These are phyloP conservation scores for Pycnomerus fuliginosus DNA, from an alignment of 2,888 invertebrate species.

Conservation along the genomic window DNA sequence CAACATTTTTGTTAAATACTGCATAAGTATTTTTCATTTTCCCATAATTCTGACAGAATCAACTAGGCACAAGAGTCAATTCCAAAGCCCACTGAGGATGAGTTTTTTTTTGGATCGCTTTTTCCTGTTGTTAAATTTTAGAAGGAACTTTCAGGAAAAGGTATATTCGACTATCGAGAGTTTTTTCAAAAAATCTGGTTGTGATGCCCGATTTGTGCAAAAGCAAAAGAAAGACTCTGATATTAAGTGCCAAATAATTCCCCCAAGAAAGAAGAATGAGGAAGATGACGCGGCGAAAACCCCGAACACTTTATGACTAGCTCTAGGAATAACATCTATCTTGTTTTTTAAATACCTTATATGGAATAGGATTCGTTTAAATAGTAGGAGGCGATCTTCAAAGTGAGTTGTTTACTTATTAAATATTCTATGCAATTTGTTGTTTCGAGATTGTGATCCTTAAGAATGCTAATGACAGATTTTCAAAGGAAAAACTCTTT, in stretches of 20 bases:
- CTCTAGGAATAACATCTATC: conserved; percentile 11
- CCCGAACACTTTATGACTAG: conserved; percentile 33
- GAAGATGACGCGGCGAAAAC: conserved; percentile 12
- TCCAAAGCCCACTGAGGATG: no score
- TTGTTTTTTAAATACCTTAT: conserved; percentile 24
- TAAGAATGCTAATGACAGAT: background rate
- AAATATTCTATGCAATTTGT: background rate
- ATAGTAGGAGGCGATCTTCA: no score
- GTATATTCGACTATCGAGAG: conserved; percentile 59
- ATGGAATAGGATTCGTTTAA: conserved; percentile 6
- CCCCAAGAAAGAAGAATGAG: conserved; percentile 47
- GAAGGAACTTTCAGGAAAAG: conserved; percentile 64
- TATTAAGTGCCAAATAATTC: conserved; percentile 64
- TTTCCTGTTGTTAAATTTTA: no score
- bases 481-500: background rate
- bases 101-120: no score
- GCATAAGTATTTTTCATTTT: no score
- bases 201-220: conserved; percentile 56
- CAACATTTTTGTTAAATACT: no score
- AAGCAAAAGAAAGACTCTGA: conserved; percentile 62
- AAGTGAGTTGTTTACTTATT: no score
- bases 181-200: conserved; percentile 52
- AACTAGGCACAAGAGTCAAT: no score
- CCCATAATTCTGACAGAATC: no score
- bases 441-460: background rate